These are phyloP conservation scores for Heliconius ismenius DNA, from an alignment of 2,888 invertebrate species.

Conservation along the genomic window DNA sequence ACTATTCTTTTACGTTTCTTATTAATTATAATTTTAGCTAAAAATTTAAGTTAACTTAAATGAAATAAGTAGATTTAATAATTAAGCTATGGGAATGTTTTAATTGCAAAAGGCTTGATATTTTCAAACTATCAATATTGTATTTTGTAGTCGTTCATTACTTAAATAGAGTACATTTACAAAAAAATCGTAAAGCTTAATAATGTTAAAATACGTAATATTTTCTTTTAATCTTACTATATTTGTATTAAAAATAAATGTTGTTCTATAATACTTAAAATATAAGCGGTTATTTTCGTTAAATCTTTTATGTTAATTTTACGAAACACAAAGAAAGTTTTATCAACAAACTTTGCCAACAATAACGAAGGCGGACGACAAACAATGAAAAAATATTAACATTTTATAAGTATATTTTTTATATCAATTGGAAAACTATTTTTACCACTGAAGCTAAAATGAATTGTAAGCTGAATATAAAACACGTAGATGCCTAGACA, in stretches of 20 bases:
- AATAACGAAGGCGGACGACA: conserved; percentile 1
- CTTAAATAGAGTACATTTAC: too few species aligned
- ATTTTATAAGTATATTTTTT: conserved; percentile 10
- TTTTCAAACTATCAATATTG: neutral
- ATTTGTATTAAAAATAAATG: neutral
- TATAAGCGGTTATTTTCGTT: neutral
- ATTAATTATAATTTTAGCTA: neutral
- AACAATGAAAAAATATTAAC: conserved; percentile 3
- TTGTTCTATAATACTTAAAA: neutral
- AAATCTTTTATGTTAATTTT: neutral
- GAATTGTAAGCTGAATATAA: conserved; percentile 77
- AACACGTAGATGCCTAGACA: conserved; percentile 80
- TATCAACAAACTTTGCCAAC: neutral
- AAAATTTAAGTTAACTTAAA: neutral
- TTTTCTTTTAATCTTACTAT: neutral
- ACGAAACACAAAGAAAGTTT: neutral
- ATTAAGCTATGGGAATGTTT: too few species aligned
- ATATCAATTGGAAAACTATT: conserved; percentile 63
- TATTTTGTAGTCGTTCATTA: neutral
- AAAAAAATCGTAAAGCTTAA: neutral
- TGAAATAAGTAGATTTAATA: neutral
- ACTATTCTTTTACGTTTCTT: neutral
- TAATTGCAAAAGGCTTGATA: neutral
- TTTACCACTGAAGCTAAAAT: conserved; percentile 75
- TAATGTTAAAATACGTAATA: too few species aligned